These are phyloP conservation scores for Melanotaenia nigrans DNA, from an alignment of 2,797 vertebrate species.

Conservation along the genomic window DNA sequence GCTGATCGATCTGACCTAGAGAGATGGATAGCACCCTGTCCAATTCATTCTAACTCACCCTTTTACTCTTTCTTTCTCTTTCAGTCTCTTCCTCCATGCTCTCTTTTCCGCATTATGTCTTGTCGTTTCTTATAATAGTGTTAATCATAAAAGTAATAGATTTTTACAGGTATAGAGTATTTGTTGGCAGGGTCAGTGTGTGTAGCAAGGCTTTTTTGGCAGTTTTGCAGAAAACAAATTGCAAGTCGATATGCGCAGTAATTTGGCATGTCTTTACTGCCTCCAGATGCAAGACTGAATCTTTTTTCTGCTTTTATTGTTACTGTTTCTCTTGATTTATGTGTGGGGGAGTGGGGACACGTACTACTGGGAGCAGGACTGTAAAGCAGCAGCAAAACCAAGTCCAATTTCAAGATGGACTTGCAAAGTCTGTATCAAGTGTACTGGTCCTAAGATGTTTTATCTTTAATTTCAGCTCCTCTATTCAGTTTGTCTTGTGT, in stretches of 20 bases:
- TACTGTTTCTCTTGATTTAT: neutral
- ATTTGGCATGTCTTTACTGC: constrained; percentile 9
- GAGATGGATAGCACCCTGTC: constrained; percentile 65
- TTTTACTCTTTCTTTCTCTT: constrained; percentile 24
- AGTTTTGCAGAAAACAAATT: neutral
- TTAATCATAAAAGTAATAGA: constrained; percentile 14
- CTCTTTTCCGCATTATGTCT: neutral
- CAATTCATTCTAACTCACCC: constrained; percentile 56
- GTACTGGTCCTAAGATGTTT: neutral
- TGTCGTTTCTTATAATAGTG: neutral
- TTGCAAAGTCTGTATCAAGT: neutral
- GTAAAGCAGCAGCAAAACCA: neutral
- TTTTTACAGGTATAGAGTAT: constrained; percentile 12
- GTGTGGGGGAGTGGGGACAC: neutral
- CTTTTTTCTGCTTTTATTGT: neutral
- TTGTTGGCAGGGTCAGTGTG: neutral
- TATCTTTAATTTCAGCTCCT: neutral
- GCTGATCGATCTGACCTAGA: constrained; percentile 66
- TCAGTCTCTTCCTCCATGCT: neutral
- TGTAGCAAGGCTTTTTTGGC: neutral
- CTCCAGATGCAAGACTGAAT: neutral
- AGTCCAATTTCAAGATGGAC: neutral
- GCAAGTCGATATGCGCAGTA: neutral
- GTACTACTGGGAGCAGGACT: neutral
- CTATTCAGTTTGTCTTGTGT: neutral